A percentile compares a stretch with the other conserved stretches of the same genome.
These are phyloP conservation scores for Luffia ferchaultella DNA, from an alignment of 2,888 invertebrate species.

Conservation along the genomic window DNA sequence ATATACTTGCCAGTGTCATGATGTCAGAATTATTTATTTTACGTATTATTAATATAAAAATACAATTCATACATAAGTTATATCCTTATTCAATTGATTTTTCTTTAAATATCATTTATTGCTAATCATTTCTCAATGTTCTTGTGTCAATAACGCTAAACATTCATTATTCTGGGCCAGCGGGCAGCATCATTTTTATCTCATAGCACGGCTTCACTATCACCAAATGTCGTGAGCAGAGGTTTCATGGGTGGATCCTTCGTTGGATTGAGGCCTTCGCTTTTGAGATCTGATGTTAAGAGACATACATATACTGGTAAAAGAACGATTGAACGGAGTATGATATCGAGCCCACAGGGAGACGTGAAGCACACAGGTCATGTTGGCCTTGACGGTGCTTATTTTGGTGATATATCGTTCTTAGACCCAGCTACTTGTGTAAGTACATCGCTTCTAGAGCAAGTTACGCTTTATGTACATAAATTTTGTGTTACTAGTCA, in stretches of 20 bases:
- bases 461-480: too few species aligned
- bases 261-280: conserved; percentile 31
- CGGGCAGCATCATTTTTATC: conserved; percentile 5
- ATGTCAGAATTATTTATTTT: too few species aligned
- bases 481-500: too few species aligned
- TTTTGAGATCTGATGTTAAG: conserved; percentile 59
- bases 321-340: conserved; percentile 81
- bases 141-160: not conserved
- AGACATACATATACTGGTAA: conserved; percentile 59
- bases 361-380: conserved; percentile 96
- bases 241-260: conserved; percentile 29
- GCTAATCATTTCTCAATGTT: not conserved
- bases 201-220: conserved; percentile 25
- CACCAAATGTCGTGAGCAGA: conserved; percentile 41
- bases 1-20: too few species aligned
- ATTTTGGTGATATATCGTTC: conserved; percentile 91
- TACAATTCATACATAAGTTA: too few species aligned
- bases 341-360: conserved; percentile 97
- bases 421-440: conserved; percentile 50
- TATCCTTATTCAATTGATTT: too few species aligned
- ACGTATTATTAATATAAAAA: too few species aligned
- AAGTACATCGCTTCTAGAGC: conserved; percentile 27
- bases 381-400: conserved; percentile 95
- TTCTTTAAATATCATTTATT: too few species aligned
- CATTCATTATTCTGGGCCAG: conserved; percentile 1